phyloP scores from a whole-genome alignment of 92 coral and sea anemone species.

The Palythoa heliodiscus region DNA sequence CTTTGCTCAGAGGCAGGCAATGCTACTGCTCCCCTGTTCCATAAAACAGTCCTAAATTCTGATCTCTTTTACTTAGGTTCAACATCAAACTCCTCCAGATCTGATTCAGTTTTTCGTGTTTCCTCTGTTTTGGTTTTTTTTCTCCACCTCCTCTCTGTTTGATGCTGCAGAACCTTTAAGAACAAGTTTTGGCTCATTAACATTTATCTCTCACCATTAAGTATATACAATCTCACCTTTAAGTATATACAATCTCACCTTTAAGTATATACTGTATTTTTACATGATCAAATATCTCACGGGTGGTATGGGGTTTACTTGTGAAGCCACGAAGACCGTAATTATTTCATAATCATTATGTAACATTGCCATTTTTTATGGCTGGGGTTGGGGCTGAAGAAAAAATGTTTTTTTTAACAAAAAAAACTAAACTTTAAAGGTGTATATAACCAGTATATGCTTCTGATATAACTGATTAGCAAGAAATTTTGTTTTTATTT shows the following conservation, averaged over 20 bases:
- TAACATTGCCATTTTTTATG: too few relatives aligned
- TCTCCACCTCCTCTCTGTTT: constrained; percentile 3
- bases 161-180: constrained; percentile 18
- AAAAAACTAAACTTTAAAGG: too few relatives aligned
- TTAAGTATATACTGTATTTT: neutral
- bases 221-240: neutral
- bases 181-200: neutral
- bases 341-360: too few relatives aligned
- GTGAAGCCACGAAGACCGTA: too few relatives aligned
- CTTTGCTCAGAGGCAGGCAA: too few relatives aligned
- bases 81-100: constrained; percentile 19
- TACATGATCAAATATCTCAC: neutral
- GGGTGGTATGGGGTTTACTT: too few relatives aligned
- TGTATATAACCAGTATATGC: too few relatives aligned
- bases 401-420: too few relatives aligned
- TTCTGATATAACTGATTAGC: too few relatives aligned
- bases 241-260: neutral
- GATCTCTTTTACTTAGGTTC: neutral
- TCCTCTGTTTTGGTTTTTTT: constrained; percentile 9
- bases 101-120: neutral
- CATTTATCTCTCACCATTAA: neutral
- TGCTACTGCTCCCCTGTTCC: too few relatives aligned
- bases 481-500: too few relatives aligned
- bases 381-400: too few relatives aligned
- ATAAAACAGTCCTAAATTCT: neutral